These are phyloP conservation scores for Bombus consobrinus DNA, from an alignment of 1,140 invertebrate genomes.

Conservation along the genomic window DNA sequence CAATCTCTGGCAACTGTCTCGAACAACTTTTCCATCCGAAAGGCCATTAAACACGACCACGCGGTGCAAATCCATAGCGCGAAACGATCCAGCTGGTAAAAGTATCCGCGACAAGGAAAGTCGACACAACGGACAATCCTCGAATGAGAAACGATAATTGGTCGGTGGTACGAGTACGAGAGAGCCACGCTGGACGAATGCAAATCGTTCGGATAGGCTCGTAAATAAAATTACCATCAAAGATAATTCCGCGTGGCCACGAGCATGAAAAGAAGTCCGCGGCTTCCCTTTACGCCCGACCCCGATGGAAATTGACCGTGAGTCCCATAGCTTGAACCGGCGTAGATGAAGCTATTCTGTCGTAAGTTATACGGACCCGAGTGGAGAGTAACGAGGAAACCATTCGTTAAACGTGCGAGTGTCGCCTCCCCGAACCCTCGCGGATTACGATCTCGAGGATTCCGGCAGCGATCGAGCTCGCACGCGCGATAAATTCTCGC, in stretches of 20 bases:
- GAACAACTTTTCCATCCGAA: neutral
- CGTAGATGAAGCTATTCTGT: constrained; percentile 57
- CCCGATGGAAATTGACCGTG: constrained; percentile 34
- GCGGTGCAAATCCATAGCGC: neutral
- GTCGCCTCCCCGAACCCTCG: constrained; percentile 12
- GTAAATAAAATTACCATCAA: constrained; percentile 50
- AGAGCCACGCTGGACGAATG: neutral
- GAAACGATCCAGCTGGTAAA: neutral
- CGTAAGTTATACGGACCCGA: constrained; percentile 57
- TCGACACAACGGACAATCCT: neutral
- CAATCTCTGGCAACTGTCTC: neutral
- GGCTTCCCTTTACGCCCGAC: constrained; percentile 22
- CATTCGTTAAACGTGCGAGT: constrained; percentile 54
- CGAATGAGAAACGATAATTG: constrained; percentile 44
- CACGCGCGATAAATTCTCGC: constrained; percentile 60
- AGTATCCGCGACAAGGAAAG: constrained; percentile 26
- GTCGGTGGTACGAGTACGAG: neutral
- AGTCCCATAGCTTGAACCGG: constrained; percentile 21
- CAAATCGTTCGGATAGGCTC: constrained; percentile 6
- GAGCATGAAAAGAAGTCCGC: neutral
- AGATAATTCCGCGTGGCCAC: constrained; percentile 19
- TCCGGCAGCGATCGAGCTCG: constrained; percentile 49
- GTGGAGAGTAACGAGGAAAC: constrained; percentile 63
- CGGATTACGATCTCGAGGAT: constrained; percentile 63
- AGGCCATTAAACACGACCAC: neutral